A percentile compares a stretch with the other conserved stretches of the same genome.
phyloP scores from a whole-genome alignment of 2,113 vertebrate species.

The Oxyura jamaicensis region DNA sequence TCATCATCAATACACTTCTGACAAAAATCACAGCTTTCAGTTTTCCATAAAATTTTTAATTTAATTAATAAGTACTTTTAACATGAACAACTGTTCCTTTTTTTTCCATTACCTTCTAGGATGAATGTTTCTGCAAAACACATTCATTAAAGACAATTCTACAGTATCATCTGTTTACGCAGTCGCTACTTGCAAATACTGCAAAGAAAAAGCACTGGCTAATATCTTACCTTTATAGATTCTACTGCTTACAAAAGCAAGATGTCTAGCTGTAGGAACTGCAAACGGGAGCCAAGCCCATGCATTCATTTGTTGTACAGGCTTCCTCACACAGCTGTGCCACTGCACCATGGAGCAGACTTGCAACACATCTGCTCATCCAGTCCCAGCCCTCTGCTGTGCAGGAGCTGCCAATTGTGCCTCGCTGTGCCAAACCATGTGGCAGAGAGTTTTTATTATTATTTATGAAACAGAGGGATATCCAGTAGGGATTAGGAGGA shows the following conservation, averaged over 20 bases:
- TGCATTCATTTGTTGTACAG: accelerated
- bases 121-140: background rate
- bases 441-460: background rate
- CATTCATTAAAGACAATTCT: accelerated
- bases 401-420: background rate
- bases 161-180: background rate
- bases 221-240: background rate
- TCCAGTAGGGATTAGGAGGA: background rate
- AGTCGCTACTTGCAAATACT: accelerated
- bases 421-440: background rate
- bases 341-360: background rate
- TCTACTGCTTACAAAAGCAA: accelerated
- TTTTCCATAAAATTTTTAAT: accelerated
- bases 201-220: background rate
- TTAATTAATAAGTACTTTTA: background rate
- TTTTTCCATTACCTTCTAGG: background rate
- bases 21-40: background rate
- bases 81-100: background rate
- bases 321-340: background rate
- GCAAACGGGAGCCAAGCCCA: background rate
- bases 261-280: background rate
- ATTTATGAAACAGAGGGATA: background rate
- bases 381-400: background rate
- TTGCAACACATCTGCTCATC: background rate
- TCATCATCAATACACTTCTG: accelerated